Evolutionary conservation across 2,113 vertebrate species (phyloP).

Genomic region (Probosciger aterrimus): DNA sequence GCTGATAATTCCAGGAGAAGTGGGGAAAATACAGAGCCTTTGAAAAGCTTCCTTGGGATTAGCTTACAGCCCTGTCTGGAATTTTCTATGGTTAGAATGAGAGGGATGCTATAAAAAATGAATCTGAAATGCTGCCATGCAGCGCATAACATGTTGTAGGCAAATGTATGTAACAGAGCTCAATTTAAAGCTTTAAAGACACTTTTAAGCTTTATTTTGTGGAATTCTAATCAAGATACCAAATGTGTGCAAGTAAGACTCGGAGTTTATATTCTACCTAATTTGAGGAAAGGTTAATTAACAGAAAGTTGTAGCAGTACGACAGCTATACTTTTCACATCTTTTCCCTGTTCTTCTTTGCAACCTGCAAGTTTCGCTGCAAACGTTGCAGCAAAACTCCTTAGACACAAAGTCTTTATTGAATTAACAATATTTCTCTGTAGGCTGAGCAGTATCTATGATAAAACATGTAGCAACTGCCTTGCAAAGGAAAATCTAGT

Average conservation of each 20-base stretch:
- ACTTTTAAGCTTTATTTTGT: background rate
- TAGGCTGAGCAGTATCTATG: background rate
- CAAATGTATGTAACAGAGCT: background rate
- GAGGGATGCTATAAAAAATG: background rate
- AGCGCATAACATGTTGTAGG: background rate
- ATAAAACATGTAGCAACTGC: background rate
- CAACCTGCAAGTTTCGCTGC: background rate
- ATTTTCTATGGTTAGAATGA: background rate
- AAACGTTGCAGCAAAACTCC: background rate
- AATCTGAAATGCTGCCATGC: background rate
- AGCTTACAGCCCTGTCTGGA: background rate
- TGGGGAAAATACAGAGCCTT: background rate
- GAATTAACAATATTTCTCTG: background rate
- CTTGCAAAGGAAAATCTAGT: background rate
- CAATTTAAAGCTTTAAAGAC: background rate
- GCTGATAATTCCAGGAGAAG: conserved; percentile 2
- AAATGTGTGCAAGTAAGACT: background rate
- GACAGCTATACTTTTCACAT: background rate
- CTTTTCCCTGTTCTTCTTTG: background rate
- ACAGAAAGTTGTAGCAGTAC: background rate
- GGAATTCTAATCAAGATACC: background rate
- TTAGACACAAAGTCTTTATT: background rate
- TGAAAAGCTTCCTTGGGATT: conserved; percentile 3
- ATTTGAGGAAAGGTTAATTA: background rate
- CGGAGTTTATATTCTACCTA: background rate